Evolutionary conservation across 2,888 invertebrate species (phyloP).

Genomic region (Neoscelio sp.): DNA sequence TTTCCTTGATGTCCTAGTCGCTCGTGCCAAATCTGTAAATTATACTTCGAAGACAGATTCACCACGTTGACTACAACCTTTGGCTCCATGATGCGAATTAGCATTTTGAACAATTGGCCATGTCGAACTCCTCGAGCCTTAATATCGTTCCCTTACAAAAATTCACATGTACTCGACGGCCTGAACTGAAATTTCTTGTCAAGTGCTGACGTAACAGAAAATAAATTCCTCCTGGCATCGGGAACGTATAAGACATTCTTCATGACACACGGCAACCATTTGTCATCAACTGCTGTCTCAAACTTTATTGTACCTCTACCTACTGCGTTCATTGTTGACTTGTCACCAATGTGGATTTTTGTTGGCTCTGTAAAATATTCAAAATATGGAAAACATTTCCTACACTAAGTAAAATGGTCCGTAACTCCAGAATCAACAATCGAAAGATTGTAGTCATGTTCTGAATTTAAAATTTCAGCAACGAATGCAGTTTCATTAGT

Average conservation of each 20-base stretch:
- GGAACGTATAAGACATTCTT: conserved; percentile 46
- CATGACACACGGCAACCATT: conserved; percentile 29
- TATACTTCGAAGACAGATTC: conserved; percentile 30
- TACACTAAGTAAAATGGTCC: no score
- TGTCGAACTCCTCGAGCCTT: conserved; percentile 37
- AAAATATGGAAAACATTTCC: no score
- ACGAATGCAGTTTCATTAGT: no score
- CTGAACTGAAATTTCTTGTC: conserved; percentile 39
- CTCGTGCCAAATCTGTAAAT: conserved; percentile 74
- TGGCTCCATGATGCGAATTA: conserved; percentile 12
- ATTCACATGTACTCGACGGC: conserved; percentile 29
- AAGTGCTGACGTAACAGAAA: conserved; percentile 33
- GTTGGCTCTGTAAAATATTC: no score
- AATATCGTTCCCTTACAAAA: conserved; percentile 23
- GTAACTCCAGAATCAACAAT: no score
- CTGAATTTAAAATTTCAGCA: no score
- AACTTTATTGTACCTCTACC: conserved; percentile 34
- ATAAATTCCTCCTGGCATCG: conserved; percentile 37
- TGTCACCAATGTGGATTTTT: no score
- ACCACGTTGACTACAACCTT: not conserved
- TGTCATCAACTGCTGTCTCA: conserved; percentile 15
- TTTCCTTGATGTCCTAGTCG: conserved; percentile 77
- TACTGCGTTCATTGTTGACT: conserved; percentile 36
- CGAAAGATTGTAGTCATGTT: no score
- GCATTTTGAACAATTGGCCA: conserved; percentile 34